Evolutionary conservation across 23 tunicate species (phyloP).

Genomic region (Phallusia fumigata): DNA sequence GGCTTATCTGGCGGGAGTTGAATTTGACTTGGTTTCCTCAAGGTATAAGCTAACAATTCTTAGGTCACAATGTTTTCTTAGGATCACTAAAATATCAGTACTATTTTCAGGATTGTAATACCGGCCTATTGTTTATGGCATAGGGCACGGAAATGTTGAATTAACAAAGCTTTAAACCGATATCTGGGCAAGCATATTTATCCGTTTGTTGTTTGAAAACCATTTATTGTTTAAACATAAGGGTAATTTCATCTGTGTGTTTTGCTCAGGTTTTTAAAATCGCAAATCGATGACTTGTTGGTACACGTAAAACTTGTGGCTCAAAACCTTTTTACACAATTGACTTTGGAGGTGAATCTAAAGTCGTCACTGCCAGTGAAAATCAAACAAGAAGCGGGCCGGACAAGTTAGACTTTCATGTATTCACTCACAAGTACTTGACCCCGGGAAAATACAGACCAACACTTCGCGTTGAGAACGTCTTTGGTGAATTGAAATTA

Average conservation of each 20-base stretch:
- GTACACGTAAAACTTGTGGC: neutral
- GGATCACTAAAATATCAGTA: too few species aligned
- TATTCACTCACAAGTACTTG: neutral
- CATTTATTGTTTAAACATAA: too few species aligned
- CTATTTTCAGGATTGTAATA: too few species aligned
- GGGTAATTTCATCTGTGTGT: neutral
- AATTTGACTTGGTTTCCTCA: neutral
- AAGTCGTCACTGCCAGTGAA: neutral
- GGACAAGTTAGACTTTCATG: neutral
- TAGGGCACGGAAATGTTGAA: too few species aligned
- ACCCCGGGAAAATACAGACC: neutral
- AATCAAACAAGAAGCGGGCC: neutral
- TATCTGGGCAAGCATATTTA: too few species aligned
- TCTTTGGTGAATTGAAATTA: neutral
- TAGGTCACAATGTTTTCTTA: too few species aligned
- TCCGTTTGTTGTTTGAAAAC: too few species aligned
- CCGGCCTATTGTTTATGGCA: too few species aligned
- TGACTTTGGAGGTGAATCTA: neutral
- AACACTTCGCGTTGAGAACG: neutral
- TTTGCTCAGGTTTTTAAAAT: neutral
- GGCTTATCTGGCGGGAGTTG: neutral
- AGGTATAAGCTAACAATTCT: neutral
- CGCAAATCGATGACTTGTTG: neutral
- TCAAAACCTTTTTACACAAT: neutral
- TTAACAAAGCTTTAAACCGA: too few species aligned